phyloP scores from a whole-genome alignment of 2,797 vertebrate species.

The Propithecus perrieri region DNA sequence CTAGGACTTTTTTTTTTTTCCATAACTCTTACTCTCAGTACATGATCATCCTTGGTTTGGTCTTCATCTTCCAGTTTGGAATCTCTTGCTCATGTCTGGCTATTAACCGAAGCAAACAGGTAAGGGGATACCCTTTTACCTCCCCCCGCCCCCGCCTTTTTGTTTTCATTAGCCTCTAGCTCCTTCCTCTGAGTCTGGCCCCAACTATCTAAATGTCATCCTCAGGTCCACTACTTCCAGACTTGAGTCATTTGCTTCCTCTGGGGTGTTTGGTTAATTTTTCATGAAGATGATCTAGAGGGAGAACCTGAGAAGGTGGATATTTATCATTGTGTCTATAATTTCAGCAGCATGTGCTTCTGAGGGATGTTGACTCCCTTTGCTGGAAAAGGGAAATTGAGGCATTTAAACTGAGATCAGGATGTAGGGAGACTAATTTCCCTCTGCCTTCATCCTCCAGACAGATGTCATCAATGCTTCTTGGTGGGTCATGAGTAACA shows the following conservation, averaged over 20 bases:
- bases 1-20: conserved; percentile 14
- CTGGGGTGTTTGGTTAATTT: not conserved
- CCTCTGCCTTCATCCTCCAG: conserved; percentile 78
- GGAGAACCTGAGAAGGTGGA: not conserved
- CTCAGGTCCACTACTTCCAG: not conserved
- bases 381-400: not conserved
- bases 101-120: conserved; percentile 92
- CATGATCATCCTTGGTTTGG: conserved; percentile 95
- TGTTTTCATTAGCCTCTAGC: not conserved
- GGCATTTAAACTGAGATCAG: not conserved
- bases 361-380: not conserved
- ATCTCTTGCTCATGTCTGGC: conserved; percentile 95
- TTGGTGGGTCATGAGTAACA: conserved; percentile 87
- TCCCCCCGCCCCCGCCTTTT: not conserved
- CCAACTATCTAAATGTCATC: not conserved
- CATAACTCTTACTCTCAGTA: conserved; percentile 89
- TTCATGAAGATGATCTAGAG: not conserved
- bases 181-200: not conserved
- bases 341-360: not conserved
- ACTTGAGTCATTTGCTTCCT: not conserved
- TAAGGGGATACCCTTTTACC: conserved; percentile 72
- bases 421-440: not conserved
- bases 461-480: conserved; percentile 88
- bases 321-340: not conserved
- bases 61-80: conserved; percentile 95